Evolutionary conservation across 64 coral and sea anemone genomes (phyloP), one percentile per base, ranked within the genome.

Genomic region (Astreopora myriophthalma): DNA sequence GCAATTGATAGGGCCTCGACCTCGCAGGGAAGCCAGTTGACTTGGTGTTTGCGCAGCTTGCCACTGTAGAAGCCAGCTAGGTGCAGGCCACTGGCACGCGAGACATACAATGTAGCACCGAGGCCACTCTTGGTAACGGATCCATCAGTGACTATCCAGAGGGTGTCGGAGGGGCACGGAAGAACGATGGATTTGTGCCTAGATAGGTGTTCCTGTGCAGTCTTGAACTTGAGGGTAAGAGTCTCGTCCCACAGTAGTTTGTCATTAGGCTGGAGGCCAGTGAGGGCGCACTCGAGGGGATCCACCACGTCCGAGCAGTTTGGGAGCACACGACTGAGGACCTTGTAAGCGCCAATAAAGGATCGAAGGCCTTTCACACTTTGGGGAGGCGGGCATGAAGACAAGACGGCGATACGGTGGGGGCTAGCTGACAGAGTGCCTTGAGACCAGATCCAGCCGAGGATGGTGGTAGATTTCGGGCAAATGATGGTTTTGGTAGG

Each of bases 41-140:
- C 37, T 90, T 91, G 89, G 71, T 84, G 79, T 71, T 84, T 84
- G 11, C 79, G 51, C 10, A 91, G 64, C 28, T 91, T 91, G 14
- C 75, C 61, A 46, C 89, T 91, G 69, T 72, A 91, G 77, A 91
- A 91, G 8, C 89, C 78, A 60, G 89, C 89, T 23, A 91, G 38
- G 35, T 88, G 76, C 3, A 89, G 71, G 2, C 74, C 46, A 48
- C 30, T 65, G 48, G 24, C 73, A 48, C 87, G 44, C 5, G 72
- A 48, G 48, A 84, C 42, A 37, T 91, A 91, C 55, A 91, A 48
- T 48, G 89, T 91, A 46, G 89, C 89, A 73, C 78, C 89, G 17
- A 91, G 81, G 26, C 89, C 89, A 9, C 35, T 63, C 31, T 84
- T 68, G 22, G 20, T 81, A 11, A 91, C 89, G 46, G 89, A 46